These are phyloP conservation scores for Netelia melanura DNA, from an alignment of 2,888 invertebrate genomes.

Conservation along the genomic window DNA sequence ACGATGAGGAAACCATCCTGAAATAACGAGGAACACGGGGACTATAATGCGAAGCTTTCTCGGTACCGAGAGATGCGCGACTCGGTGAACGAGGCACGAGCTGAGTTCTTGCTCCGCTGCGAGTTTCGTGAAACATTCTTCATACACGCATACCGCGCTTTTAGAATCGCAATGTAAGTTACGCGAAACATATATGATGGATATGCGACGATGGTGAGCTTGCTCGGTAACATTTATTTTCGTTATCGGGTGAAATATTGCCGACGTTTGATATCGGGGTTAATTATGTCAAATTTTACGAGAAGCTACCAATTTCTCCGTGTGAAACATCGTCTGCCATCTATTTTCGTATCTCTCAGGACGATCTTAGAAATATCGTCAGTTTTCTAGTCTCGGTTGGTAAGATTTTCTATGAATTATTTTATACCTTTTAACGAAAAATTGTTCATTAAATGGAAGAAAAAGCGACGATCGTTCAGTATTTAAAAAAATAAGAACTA, in stretches of 20 bases:
- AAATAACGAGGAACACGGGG: slow-evolving; percentile 60
- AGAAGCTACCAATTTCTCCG: not conserved
- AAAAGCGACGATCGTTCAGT: too few relatives aligned
- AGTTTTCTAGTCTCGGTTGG: too few relatives aligned
- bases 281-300: slow-evolving; percentile 16
- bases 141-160: slow-evolving; percentile 13
- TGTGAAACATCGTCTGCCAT: not conserved
- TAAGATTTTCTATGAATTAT: too few relatives aligned
- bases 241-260: slow-evolving; percentile 31
- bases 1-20: slow-evolving; percentile 35
- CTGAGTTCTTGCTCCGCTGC: not conserved
- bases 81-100: not conserved
- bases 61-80: not conserved
- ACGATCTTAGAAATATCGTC: too few relatives aligned
- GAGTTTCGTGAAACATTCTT: slow-evolving; percentile 39
- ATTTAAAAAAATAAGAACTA: too few relatives aligned
- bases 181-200: slow-evolving; percentile 9
- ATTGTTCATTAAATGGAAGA: too few relatives aligned
- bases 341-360: too few relatives aligned
- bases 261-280: slow-evolving; percentile 12
- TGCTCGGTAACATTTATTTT: slow-evolving; percentile 22
- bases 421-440: too few relatives aligned
- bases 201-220: not conserved
- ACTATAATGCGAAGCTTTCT: slow-evolving; percentile 28
- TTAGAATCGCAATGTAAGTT: not conserved